Percentiles rank a stretch among this genome's conserved stretches.
phyloP scores from a whole-genome alignment of 2,888 invertebrate genomes.

The Apotomis capreana region DNA sequence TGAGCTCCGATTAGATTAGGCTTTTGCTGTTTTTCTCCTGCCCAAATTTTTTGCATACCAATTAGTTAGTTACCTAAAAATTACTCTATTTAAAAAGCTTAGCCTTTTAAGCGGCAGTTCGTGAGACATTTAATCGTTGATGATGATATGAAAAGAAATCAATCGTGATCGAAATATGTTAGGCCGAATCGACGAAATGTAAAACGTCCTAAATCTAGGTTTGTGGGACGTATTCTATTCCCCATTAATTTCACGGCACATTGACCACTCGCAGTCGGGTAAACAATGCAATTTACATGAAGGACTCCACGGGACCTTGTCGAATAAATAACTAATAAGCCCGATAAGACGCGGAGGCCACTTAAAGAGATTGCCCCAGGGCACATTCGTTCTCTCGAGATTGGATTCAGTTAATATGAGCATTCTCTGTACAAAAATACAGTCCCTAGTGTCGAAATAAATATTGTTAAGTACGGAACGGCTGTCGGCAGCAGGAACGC shows the following conservation, averaged over 20 bases:
- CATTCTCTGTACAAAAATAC: conserved; percentile 65
- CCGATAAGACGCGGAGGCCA: conserved; percentile 71
- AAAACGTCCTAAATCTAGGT: neutral
- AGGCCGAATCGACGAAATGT: neutral
- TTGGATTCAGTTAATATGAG: conserved; percentile 72
- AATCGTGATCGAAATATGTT: neutral
- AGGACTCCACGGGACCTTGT: conserved; percentile 59
- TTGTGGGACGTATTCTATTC: neutral
- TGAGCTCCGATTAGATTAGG: too few relatives aligned
- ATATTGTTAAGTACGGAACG: conserved; percentile 64
- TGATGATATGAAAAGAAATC: too few relatives aligned
- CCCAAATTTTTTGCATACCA: too few relatives aligned
- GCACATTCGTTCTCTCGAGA: conserved; percentile 63
- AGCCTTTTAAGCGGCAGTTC: too few relatives aligned
- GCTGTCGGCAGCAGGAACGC: conserved; percentile 51
- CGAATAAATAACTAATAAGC: conserved; percentile 80
- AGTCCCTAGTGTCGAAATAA: conserved; percentile 68
- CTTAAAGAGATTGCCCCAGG: conserved; percentile 77
- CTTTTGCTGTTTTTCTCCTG: too few relatives aligned
- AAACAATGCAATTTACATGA: conserved; percentile 70
- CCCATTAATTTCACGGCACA: conserved; percentile 33
- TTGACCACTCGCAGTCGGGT: conserved; percentile 30
- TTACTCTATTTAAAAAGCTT: too few relatives aligned
- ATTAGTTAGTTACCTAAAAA: too few relatives aligned
- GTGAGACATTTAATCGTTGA: too few relatives aligned